Conservation (phyloP, 2,797 vertebrate genomes). For the Pterois miles region DNA sequence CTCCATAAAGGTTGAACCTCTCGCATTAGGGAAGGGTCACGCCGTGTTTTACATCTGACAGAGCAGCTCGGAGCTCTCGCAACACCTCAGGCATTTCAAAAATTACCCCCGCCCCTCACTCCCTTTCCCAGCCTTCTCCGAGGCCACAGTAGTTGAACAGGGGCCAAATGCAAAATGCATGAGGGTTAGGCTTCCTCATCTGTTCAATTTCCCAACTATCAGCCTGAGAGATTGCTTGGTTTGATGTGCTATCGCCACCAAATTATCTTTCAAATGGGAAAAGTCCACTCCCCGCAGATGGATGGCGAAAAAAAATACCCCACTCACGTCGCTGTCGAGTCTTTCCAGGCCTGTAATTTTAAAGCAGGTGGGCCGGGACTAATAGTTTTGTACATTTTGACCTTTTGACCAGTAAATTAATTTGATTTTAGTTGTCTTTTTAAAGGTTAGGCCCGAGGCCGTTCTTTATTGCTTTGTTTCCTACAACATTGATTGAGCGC, state of each 20-base stretch:
- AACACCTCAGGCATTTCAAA: conserved; percentile 67
- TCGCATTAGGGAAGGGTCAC: conserved; percentile 71
- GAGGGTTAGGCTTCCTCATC: conserved; percentile 81
- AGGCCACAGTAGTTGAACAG: conserved; percentile 66
- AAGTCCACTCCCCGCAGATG: conserved; percentile 70
- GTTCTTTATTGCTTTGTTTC: conserved; percentile 78
- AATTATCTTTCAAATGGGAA: conserved; percentile 83
- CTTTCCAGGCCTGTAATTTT: conserved; percentile 67
- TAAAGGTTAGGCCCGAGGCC: conserved; percentile 80
- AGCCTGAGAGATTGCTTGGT: conserved; percentile 81
- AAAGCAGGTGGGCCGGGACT: conserved; percentile 69
- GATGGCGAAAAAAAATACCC: conserved; percentile 59
- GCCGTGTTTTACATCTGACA: conserved; percentile 77
- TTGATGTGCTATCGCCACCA: conserved; percentile 81
- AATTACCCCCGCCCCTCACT: conserved; percentile 48
- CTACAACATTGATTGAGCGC: conserved; percentile 75
- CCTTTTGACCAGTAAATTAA: conserved; percentile 84
- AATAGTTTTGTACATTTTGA: conserved; percentile 79
- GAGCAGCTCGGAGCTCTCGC: conserved; percentile 55
- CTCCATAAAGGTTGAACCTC: conserved; percentile 70
- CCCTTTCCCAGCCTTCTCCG: conserved; percentile 36
- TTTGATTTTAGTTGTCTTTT: conserved; percentile 81
- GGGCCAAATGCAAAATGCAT: conserved; percentile 85
- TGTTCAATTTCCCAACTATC: conserved; percentile 88
- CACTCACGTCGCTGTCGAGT: conserved; percentile 64